phyloP scores from a whole-genome alignment of 64 coral and sea anemone genomes.

The Orbicella faveolata region DNA sequence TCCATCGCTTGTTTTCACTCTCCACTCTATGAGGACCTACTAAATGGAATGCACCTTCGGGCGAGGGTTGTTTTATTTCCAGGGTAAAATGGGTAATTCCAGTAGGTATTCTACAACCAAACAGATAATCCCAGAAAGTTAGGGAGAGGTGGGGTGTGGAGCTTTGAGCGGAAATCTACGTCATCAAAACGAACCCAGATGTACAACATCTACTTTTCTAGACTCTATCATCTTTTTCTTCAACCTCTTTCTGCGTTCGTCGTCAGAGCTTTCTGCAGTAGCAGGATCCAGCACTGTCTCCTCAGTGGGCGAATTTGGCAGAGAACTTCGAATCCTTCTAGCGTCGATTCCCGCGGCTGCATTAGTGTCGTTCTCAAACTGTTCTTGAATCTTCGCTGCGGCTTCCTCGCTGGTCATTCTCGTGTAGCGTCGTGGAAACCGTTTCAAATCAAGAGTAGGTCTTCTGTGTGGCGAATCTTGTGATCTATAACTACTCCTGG shows the following conservation, averaged over 20 bases:
- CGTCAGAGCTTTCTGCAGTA: neutral
- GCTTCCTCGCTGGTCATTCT: slow-evolving; percentile 4
- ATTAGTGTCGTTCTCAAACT: slow-evolving; percentile 11
- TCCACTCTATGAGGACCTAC: too few relatives aligned
- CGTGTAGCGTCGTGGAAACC: slow-evolving; percentile 7
- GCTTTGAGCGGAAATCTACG: too few relatives aligned
- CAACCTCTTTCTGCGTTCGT: slow-evolving; percentile 24
- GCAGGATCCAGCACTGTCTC: neutral
- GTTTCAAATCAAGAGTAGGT: slow-evolving; percentile 1
- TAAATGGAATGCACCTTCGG: too few relatives aligned
- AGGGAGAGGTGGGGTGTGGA: too few relatives aligned
- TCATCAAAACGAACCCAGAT: slow-evolving; percentile 55
- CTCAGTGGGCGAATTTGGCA: slow-evolving; percentile 18
- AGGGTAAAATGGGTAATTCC: too few relatives aligned
- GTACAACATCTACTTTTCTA: slow-evolving; percentile 53
- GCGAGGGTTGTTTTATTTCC: too few relatives aligned
- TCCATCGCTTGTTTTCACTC: too few relatives aligned
- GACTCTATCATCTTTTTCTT: slow-evolving; percentile 53
- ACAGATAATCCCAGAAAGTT: too few relatives aligned
- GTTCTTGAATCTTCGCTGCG: slow-evolving; percentile 24
- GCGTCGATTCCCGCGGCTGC: neutral
- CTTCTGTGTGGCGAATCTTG: neutral
- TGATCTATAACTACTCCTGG: neutral
- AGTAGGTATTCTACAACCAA: too few relatives aligned
- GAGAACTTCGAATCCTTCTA: slow-evolving; percentile 8